These are phyloP conservation scores for Cherax quadricarinatus DNA, from an alignment of 1,140 invertebrate species.

Conservation along the genomic window DNA sequence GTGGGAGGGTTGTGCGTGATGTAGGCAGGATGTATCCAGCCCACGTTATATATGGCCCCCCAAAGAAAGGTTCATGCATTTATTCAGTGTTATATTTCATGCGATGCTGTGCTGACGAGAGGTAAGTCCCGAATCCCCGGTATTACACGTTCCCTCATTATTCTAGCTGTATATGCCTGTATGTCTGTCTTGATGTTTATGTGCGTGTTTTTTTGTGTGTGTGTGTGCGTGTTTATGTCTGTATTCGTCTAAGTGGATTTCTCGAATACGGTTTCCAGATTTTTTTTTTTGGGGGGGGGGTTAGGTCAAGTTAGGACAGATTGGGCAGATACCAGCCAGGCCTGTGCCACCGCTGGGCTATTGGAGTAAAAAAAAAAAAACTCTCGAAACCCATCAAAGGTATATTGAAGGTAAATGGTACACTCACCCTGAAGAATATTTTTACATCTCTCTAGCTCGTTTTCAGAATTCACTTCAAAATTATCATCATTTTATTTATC, in stretches of 20 bases:
- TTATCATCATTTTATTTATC: no score
- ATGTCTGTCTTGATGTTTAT: not conserved
- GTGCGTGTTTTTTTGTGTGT: not conserved
- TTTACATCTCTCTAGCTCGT: no score
- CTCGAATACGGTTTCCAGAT: no score
- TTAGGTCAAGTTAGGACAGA: no score
- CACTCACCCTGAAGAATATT: no score
- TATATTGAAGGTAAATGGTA: no score
- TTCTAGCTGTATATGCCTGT: not conserved
- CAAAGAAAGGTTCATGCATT: slow-evolving; percentile 47
- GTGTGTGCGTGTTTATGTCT: not conserved
- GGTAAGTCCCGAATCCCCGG: not conserved
- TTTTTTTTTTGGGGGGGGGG: no score
- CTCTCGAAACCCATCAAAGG: no score
- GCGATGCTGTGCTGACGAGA: slow-evolving; percentile 15
- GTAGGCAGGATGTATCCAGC: not conserved
- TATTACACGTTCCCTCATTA: not conserved
- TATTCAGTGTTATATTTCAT: slow-evolving; percentile 66
- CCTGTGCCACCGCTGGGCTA: no score
- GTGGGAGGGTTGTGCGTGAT: not conserved
- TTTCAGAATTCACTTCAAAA: no score
- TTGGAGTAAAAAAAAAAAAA: no score
- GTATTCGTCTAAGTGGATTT: not conserved
- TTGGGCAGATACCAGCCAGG: no score
- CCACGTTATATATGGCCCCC: slow-evolving; percentile 19